Evolutionary conservation across 2,797 vertebrate genomes (phyloP), one percentile per base, ranked within the genome.

Genomic region (Dicrostonyx torquatus): DNA sequence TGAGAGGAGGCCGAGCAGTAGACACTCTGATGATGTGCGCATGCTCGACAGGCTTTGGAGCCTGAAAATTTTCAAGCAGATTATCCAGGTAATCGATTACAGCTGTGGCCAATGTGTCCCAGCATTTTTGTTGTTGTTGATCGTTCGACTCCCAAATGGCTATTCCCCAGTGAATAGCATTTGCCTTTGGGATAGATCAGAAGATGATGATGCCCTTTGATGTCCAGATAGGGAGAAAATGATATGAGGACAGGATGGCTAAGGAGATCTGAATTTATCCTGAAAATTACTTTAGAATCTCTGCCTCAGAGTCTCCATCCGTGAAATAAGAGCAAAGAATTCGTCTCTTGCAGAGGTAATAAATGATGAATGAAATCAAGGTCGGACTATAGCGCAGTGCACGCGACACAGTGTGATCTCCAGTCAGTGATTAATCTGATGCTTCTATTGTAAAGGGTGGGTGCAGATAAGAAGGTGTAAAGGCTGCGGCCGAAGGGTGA

Each of bases 281-380:
- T 24, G 50, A 70, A 91, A 92, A 76, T 1, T 37, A 50, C 45
- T 75, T 40, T 77, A 95, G 29, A 34, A 73, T 91, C 48, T 90
- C 90, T 93, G 45, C 79, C 79, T 82, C 58, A 34, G 20, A 20
- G 73, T 84, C 90, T 87, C 76, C 45, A 17, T 43, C 20, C 50
- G 73, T 55, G 24, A 92, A 91, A 92, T 14, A n/a, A 34, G 12
- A 24, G 70, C 22, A 43, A 75, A 58, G 13, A 45, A 55, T 13
- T 22, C 15, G 43, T 43, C 7, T 70, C 45, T 91, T 11, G n/a
- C 12, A 66, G 37, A 29, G 64, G n/a, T 91, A 76, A 92, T 22
- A 55, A n/a, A 91, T 91, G 37, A 85, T 80, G 72, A 91, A 87
- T 43, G 90, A 78, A 89, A 84, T 37, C 18, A 11, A 75, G 17